Evolutionary conservation across 2,113 vertebrate species (phyloP).

Genomic region (Mesitornis unicolor): DNA sequence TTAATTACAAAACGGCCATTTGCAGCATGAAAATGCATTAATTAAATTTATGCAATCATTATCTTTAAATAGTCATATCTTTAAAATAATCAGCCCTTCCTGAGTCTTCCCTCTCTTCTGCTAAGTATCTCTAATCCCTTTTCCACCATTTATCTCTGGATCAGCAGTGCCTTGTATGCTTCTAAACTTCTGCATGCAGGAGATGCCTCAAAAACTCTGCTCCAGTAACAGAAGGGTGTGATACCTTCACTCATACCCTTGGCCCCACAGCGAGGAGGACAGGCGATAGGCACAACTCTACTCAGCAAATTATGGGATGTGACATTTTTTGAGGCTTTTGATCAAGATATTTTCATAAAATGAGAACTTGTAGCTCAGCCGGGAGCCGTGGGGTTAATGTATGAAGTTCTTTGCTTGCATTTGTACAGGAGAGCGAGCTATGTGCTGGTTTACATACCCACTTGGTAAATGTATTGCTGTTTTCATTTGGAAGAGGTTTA

Average conservation of each 20-base stretch:
- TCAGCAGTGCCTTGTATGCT: constrained; percentile 17
- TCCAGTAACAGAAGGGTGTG: background rate
- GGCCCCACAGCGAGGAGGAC: background rate
- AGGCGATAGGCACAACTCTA: background rate
- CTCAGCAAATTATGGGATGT: background rate
- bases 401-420: background rate
- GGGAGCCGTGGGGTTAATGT: background rate
- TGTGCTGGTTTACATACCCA: background rate
- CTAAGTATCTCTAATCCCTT: constrained; percentile 70
- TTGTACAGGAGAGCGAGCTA: background rate
- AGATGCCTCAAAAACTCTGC: background rate
- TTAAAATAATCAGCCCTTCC: constrained; percentile 81
- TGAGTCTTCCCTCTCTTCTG: constrained; percentile 55
- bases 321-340: background rate
- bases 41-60: constrained; percentile 99
- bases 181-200: background rate
- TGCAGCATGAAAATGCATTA: constrained; percentile 97
- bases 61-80: constrained; percentile 99
- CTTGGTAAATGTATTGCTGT: background rate
- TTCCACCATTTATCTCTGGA: constrained; percentile 57
- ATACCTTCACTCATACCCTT: background rate
- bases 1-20: constrained; percentile 90
- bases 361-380: background rate
- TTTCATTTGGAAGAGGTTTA: background rate
- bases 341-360: background rate